Evolutionary conservation across 2,888 invertebrate genomes (phyloP), one percentile per base, ranked within the genome.

Genomic region (Bhutanitis thaidina): DNA sequence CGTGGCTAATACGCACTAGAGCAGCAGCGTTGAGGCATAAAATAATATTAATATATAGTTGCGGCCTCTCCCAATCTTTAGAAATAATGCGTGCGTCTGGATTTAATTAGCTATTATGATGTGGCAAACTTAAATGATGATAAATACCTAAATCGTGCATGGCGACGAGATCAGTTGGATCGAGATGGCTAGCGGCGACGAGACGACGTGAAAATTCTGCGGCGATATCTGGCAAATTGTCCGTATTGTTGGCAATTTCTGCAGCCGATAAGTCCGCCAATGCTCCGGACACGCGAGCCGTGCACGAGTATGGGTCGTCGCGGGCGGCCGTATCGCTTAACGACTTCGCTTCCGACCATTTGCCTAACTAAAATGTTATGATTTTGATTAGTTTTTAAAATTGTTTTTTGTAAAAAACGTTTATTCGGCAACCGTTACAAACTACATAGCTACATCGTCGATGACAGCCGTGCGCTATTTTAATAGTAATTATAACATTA

Each of bases 281-380:
- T 13, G 71, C 68, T 10, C 59, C 54, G 30, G 76, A 74, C 43
- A 87, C 81, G 1, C 87, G 80, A 51, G 87, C 88, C n/a, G 78
- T 67, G 54, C 86, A 82, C 37, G 77, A 75, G 71, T 89, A 89
- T 49, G 88, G 86, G 61, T 89, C 87, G 63, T 86, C 84, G 12
- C 80, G 79, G 0, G 79, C 70, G 29, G 89, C 88, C 2, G 78
- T 66, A 56, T 80, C 84, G 51, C 79, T 74, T 44, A 89, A 64
- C 0, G 81, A 64, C 0, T 68, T 70, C 1, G 87, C 86, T 50
- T 88, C 86, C 0, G 77, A 55, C 61, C 69, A 83, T 59, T 85
- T 87, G n/a, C 88, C 83, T 14, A 32, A 9, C 43, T 37, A 40
- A 9, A 34, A 14, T 25, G 29, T 30, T 35, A n/a, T 2, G n/a